Conservation (phyloP, 2,113 vertebrate species). For the Scortum barcoo region DNA sequence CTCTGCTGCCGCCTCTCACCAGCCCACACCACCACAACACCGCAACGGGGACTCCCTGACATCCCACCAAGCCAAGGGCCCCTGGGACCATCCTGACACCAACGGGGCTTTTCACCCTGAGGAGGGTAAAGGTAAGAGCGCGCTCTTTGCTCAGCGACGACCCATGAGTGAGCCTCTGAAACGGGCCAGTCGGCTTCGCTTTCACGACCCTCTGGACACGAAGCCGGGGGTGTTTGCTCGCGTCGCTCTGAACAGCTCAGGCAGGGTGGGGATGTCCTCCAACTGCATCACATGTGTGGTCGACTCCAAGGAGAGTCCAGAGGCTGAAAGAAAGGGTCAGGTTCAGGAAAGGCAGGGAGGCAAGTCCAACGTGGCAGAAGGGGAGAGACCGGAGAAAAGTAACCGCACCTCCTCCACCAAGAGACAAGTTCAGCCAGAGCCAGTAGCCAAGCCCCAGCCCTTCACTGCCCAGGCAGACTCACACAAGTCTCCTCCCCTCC, state of each 20-base stretch:
- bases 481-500: constrained; percentile 38
- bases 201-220: constrained; percentile 78
- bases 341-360: constrained; percentile 35
- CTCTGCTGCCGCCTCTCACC: constrained; percentile 77
- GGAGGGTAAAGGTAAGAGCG: constrained; percentile 93
- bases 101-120: constrained; percentile 83
- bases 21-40: constrained; percentile 76
- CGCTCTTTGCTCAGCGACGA: constrained; percentile 65
- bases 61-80: constrained; percentile 64
- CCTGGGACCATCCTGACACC: constrained; percentile 77
- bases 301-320: constrained; percentile 89
- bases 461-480: constrained; percentile 18
- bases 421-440: constrained; percentile 61
- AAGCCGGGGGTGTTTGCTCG: constrained; percentile 87
- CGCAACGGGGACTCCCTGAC: constrained; percentile 80
- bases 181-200: constrained; percentile 82
- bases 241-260: constrained; percentile 89
- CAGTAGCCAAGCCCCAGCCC: constrained; percentile 26
- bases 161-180: constrained; percentile 88
- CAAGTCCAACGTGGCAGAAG: constrained; percentile 13
- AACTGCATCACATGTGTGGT: constrained; percentile 94
- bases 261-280: constrained; percentile 90
- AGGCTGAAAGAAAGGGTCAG: constrained; percentile 83
- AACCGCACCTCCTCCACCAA: constrained; percentile 33
- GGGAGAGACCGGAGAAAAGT: constrained; percentile 40